Evolutionary conservation across 2,113 vertebrate species (phyloP).

Genomic region (Actinemys pallida): DNA sequence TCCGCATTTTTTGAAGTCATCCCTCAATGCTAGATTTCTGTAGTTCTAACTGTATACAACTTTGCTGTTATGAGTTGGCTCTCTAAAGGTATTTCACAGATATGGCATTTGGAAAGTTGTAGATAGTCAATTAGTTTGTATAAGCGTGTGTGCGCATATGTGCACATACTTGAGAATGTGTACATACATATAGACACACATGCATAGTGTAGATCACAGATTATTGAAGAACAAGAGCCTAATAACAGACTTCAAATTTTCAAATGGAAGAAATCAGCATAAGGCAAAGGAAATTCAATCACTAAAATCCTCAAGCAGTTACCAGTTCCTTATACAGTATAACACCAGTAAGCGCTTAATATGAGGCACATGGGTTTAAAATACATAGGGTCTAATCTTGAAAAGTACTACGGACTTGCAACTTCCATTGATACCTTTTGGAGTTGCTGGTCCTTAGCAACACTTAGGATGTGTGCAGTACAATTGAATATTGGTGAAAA

Average conservation of each 20-base stretch:
- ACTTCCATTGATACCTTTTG: neutral
- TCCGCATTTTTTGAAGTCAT: neutral
- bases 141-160: neutral
- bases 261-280: neutral
- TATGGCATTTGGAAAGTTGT: neutral
- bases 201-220: neutral
- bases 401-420: neutral
- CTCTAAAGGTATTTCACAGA: neutral
- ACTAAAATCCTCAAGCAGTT: neutral
- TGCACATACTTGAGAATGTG: neutral
- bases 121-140: neutral
- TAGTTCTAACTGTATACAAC: neutral
- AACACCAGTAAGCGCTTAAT: neutral
- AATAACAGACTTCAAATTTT: neutral
- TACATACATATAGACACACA: neutral
- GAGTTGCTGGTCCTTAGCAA: neutral
- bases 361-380: neutral
- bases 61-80: neutral
- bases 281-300: neutral
- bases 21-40: neutral
- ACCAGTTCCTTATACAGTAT: neutral
- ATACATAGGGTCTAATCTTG: neutral
- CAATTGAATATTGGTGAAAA: neutral
- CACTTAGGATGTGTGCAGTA: neutral
- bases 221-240: neutral